Conservation (phyloP, 2,113 vertebrate species). For the Phrynosoma blainvillii region DNA sequence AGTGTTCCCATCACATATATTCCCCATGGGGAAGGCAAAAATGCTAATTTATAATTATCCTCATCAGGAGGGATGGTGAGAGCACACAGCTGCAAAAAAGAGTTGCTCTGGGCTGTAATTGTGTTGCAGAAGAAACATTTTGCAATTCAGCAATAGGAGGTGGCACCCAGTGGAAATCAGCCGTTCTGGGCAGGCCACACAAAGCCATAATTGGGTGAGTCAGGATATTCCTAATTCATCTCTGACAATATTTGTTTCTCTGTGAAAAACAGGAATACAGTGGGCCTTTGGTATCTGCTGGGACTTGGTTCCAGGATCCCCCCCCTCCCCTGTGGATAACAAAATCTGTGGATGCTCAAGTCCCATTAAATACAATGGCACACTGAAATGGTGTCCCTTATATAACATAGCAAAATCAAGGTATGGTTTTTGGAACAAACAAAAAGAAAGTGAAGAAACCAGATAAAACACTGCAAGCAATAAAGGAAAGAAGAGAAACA, state of each 20-base stretch:
- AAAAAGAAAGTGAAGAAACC: no score
- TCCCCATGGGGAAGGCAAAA: not conserved
- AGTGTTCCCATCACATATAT: not conserved
- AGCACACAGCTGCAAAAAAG: slow-evolving; percentile 14
- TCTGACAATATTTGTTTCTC: not conserved
- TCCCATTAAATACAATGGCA: no score
- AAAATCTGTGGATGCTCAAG: no score
- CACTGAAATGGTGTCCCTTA: no score
- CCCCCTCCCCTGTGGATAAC: no score
- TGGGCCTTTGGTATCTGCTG: no score
- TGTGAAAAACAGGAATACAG: not conserved
- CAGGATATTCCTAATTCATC: not conserved
- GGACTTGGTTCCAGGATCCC: no score
- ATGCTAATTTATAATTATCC: slow-evolving; percentile 12
- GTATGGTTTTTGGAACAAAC: no score
- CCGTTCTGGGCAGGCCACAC: not conserved
- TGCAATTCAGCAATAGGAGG: not conserved
- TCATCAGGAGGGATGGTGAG: slow-evolving; percentile 22
- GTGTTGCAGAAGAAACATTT: not conserved
- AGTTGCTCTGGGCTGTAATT: not conserved
- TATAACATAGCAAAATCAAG: no score
- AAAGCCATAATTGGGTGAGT: not conserved
- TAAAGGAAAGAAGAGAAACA: no score
- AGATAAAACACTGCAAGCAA: no score
- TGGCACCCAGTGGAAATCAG: not conserved